Base-by-base conservation (phyloP, 2,113 vertebrate species). In the Eidolon helvum region DNA sequence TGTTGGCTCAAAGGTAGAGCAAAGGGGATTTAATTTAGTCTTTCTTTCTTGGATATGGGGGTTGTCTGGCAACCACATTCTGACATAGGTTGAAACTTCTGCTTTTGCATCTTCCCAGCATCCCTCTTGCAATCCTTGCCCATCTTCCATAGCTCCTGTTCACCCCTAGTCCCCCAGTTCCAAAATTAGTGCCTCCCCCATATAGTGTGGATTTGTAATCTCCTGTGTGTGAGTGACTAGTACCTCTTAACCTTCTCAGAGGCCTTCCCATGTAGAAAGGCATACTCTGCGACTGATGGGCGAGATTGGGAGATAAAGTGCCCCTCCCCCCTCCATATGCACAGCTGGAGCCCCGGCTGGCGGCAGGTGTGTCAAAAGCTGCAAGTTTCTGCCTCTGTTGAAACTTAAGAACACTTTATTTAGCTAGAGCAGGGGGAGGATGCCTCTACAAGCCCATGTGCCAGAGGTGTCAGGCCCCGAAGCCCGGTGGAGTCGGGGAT, bases 361-460 rank as follows among this genome's bases (percentile, higher is more conserved):
- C 33, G 74, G 78, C 97, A 97, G 97, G 78, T 90, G 89, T 85
- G 66, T 90, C 6, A 4, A 33, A 59, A 75, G 72, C 82, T 57
- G 22, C 45, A 38, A 8, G 84, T 94, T 96, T 95, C 93, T 92
- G 91, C 28, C 24, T 80, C 72, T 33, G 1, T 43, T 83, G 96
- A 95, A 97, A 94, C 87, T 45, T 10, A 35, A 68, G 12, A 50
- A 61, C 5, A 18, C 95, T 97, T 91, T 95, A 82, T 97, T 96
- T 94, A 94, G 88, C 80, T 33, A 40, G n/a, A 69, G 50, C 28
- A 12, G 26, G 63, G 72, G 61, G n/a, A 35, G 30, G 50, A 5
- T 87, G 59, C 79, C 65, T 10, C 33, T 55, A 10, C 50, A 79
- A 84, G 55, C 57, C 38, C n/a, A 0, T 45, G 2, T 22, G 65